phyloP scores from a whole-genome alignment of 2,113 vertebrate species.

The Ochotona curzoniae region DNA sequence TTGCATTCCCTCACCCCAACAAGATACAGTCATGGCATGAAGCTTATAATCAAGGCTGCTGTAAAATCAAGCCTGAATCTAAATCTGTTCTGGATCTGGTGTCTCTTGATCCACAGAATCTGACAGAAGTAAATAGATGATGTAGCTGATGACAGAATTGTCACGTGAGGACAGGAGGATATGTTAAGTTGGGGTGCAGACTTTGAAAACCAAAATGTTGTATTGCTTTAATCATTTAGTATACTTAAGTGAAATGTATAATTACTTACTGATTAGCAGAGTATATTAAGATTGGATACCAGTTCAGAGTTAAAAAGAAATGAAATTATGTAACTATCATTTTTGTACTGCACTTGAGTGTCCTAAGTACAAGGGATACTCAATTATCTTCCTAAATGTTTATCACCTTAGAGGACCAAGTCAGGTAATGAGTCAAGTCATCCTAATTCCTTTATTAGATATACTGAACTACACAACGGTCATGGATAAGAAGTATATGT shows the following conservation, averaged over 20 bases:
- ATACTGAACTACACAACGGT: not conserved
- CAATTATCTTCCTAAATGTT: not conserved
- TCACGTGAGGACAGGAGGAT: not conserved
- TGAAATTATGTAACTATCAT: not conserved
- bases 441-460: not conserved
- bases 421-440: not conserved
- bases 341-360: not conserved
- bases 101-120: not conserved
- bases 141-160: not conserved
- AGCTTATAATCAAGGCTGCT: not conserved
- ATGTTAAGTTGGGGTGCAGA: not conserved
- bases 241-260: not conserved
- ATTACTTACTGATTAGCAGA: not conserved
- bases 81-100: not conserved
- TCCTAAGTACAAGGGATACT: too few species aligned
- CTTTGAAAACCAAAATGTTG: not conserved
- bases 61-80: not conserved
- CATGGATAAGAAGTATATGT: not conserved
- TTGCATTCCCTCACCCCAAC: too few species aligned
- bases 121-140: not conserved
- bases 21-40: not conserved
- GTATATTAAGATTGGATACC: not conserved
- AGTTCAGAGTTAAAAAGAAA: not conserved
- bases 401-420: not conserved
- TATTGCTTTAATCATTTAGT: not conserved